These are phyloP conservation scores for Probosciger aterrimus DNA, from an alignment of 2,113 vertebrate genomes.

Conservation along the genomic window DNA sequence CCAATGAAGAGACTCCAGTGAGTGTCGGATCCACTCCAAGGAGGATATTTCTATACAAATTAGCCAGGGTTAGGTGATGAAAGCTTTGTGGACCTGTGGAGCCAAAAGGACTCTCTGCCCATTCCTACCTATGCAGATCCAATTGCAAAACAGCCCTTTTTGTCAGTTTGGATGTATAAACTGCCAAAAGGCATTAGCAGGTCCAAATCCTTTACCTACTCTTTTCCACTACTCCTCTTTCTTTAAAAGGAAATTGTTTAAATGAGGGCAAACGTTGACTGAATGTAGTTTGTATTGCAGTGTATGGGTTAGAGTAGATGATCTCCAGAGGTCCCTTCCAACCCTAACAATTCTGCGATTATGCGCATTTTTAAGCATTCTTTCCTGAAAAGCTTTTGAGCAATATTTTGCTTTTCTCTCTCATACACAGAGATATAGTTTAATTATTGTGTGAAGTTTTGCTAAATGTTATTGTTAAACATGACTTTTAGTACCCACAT, in stretches of 20 bases:
- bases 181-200: neutral
- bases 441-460: neutral
- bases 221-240: neutral
- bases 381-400: slow-evolving; percentile 3
- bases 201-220: neutral
- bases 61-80: neutral
- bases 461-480: neutral
- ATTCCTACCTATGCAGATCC: neutral
- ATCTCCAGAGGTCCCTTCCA: neutral
- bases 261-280: neutral
- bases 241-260: slow-evolving; percentile 12
- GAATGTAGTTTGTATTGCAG: neutral
- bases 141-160: neutral
- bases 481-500: neutral
- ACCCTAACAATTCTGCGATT: neutral
- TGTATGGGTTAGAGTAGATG: neutral
- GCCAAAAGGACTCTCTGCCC: neutral
- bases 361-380: neutral
- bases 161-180: neutral
- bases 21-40: neutral
- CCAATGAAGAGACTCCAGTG: neutral
- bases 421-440: neutral
- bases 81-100: neutral
- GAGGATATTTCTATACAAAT: neutral
- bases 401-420: slow-evolving; percentile 2